Conservation (phyloP, 2,888 invertebrate genomes). For the Sesia bembeciformis region DNA sequence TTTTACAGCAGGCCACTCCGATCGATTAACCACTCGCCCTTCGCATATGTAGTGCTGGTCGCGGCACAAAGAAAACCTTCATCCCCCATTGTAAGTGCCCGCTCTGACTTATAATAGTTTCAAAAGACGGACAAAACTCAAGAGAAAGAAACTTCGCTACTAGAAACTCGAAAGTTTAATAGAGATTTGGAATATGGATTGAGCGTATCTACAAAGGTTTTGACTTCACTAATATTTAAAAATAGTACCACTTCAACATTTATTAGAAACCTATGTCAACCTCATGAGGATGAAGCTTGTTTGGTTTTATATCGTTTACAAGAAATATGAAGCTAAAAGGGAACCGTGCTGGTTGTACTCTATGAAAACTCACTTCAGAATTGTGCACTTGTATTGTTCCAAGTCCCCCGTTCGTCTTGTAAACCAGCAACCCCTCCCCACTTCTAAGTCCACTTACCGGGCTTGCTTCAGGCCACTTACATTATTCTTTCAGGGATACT, state of each 20-base stretch:
- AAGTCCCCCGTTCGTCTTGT: too few relatives aligned
- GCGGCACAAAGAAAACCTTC: slow-evolving; percentile 21
- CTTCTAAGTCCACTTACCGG: slow-evolving; percentile 9
- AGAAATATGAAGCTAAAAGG: too few relatives aligned
- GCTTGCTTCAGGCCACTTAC: slow-evolving; percentile 29
- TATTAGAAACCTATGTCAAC: too few relatives aligned
- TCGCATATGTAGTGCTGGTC: slow-evolving; percentile 20
- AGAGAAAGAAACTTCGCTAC: background rate
- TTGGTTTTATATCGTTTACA: too few relatives aligned
- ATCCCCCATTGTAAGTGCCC: background rate
- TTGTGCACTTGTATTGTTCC: too few relatives aligned
- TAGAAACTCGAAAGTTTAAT: background rate
- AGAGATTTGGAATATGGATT: background rate
- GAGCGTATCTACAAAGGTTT: too few relatives aligned
- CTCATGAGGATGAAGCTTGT: too few relatives aligned
- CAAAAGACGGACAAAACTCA: background rate
- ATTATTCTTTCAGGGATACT: slow-evolving; percentile 48
- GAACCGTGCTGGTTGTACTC: too few relatives aligned
- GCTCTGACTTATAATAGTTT: background rate
- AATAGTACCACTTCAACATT: too few relatives aligned
- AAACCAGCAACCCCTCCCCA: too few relatives aligned
- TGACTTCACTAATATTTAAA: too few relatives aligned
- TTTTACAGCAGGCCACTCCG: slow-evolving; percentile 19
- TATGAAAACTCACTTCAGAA: too few relatives aligned
- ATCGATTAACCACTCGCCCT: slow-evolving; percentile 36